These are phyloP conservation scores for Sylvietta virens DNA, from an alignment of 2,113 vertebrate species.

Conservation along the genomic window DNA sequence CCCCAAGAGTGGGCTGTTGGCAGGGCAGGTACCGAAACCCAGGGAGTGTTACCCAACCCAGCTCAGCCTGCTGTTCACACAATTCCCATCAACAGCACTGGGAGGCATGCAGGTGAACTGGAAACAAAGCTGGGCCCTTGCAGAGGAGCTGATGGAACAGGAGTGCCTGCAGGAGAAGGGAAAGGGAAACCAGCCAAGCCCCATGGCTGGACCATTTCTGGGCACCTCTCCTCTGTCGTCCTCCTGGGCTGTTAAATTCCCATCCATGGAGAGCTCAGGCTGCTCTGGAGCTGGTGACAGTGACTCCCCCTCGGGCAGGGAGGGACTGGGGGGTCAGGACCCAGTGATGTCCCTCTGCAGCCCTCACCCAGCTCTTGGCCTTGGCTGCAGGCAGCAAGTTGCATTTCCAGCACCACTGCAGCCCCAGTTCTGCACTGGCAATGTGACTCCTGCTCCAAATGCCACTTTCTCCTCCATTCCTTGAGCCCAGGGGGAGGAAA, in stretches of 20 bases:
- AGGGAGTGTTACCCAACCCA: not conserved
- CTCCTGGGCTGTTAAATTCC: not conserved
- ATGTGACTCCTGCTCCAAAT: not conserved
- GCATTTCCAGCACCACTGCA: not conserved
- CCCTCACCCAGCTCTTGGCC: not conserved
- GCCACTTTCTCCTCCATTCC: not conserved
- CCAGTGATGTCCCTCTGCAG: not conserved
- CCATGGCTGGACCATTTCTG: not conserved
- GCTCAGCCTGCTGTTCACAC: not conserved
- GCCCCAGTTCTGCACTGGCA: not conserved
- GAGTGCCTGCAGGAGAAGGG: not conserved
- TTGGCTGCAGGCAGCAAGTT: not conserved
- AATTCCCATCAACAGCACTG: not conserved
- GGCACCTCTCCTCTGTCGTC: not conserved
- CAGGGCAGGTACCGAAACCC: not conserved
- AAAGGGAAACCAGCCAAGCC: not conserved
- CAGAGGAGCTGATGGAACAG: not conserved
- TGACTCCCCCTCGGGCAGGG: not conserved
- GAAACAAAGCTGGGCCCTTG: not conserved
- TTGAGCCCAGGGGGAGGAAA: not conserved
- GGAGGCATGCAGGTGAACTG: not conserved
- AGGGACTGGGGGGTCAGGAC: not conserved
- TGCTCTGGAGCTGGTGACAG: not conserved
- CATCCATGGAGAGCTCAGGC: not conserved
- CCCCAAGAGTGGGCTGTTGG: not conserved